Evolutionary conservation across 2,797 vertebrate species (phyloP), one percentile per base, ranked within the genome.

Genomic region (Enteromius unitaeniatus): DNA sequence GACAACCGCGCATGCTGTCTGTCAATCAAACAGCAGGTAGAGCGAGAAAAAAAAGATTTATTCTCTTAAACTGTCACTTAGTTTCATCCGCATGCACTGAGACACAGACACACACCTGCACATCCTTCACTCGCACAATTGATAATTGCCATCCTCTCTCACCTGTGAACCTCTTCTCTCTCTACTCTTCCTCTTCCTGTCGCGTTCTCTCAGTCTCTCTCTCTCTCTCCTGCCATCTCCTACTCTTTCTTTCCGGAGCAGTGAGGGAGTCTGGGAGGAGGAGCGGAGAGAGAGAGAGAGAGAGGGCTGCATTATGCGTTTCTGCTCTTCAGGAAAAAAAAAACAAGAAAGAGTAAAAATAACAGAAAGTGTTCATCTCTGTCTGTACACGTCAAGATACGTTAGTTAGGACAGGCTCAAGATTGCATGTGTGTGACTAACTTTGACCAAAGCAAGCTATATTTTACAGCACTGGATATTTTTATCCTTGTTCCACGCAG

Each of bases 261-360:
- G 51, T 55, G 21, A 68, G 40, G 64, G 37, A 42, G 76, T 23
- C 67, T 58, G 68, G 64, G 70, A 26, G 78, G 53, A 68, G 14
- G 55, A 68, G 87, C 26, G 79, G 91, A 88, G 91, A 69, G 14
- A 75, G 9, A 42, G 34, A 58, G 74, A 51, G 67, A 45, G 34
- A n/a, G 58, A 45, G 49, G 7, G 62, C 19, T 74, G 37, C 28
- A 47, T 17, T 67, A 77, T 45, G 62, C n/a, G n/a, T n/a, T 77
- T 62, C 60, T 67, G 49, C 40, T 81, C 51, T 79, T 72, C 19
- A 78, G 19, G 31, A 73, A 64, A 64, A 73, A 64, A 64, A 31
- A 58, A 60, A 45, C 14, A 19, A 49, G 10, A 15, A 69, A 67
- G 31, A 51, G 15, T 13, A 79, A 37, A 51, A 42, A 60, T 47